Evolutionary conservation across 2,888 invertebrate genomes (phyloP), one percentile per base, ranked within the genome.

Genomic region (Polietes domitor): DNA sequence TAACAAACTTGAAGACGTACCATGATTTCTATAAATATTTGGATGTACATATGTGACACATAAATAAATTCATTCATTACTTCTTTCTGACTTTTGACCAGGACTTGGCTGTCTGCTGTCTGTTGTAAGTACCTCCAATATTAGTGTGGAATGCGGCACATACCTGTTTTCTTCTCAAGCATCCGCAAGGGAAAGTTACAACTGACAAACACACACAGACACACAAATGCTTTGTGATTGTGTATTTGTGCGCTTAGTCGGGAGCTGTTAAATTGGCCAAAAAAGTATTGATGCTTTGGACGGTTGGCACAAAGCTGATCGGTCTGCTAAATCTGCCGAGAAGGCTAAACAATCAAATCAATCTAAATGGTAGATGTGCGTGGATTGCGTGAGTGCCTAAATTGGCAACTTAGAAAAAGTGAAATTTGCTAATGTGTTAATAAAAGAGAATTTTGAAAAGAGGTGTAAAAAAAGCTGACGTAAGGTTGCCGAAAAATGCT

Each of bases 331-430:
- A 32, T 61, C 28, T 32, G 28, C 28, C 12, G 28, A 61, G 26
- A 61, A 28, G 15, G 32, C n/a, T n/a, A 2, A 58, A 58, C 1
- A 26, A 24, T 10, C 58, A 63, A 12, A 37, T 76, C 32, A 53
- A 65, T 71, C 53, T 24, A 12, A 17, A 17, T 4, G 17, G 28
- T 19, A 19, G 50, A 53, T 53, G 50, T 72, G 21, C 32, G 32
- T 37, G 15, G 24, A 55, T 41, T 72, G 55, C 72, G 55, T 58
- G 41, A 24, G 26, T 77, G 24, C 37, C 26, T 37, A 68, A 47
- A 72, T 72, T 78, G 71, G 17, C 41, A 78, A 41, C 41, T 78
- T 41, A 65, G 41, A 26, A 26, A 77, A 78, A 78, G 63, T 78
- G 72, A 78, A 78, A 78, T 63, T 63, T 77, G 5, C 32, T 37